phyloP scores from a whole-genome alignment of 92 coral and sea anemone species.

The Palythoa heliodiscus region DNA sequence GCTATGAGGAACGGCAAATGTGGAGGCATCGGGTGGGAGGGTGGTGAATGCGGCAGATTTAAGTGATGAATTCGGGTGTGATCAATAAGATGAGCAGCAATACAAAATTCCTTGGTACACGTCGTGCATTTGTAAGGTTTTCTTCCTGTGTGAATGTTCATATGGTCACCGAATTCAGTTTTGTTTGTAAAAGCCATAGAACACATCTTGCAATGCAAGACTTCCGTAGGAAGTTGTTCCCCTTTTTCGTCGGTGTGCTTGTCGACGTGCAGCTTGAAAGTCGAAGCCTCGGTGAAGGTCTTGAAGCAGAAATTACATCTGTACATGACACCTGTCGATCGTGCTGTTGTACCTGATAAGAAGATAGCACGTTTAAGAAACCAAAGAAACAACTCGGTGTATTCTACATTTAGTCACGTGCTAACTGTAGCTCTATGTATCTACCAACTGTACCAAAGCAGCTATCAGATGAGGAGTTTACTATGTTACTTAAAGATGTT shows the following conservation, averaged over 20 bases:
- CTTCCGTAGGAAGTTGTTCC: conserved; percentile 39
- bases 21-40: conserved; percentile 8
- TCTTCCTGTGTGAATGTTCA: conserved; percentile 80
- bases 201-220: conserved; percentile 84
- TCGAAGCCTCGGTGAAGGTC: conserved; percentile 74
- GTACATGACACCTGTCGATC: conserved; percentile 63
- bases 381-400: not conserved
- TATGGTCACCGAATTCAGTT: conserved; percentile 77
- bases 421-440: no score
- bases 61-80: conserved; percentile 74
- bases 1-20: conserved; percentile 35
- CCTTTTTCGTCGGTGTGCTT: conserved; percentile 63
- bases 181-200: conserved; percentile 66
- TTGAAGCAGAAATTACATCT: conserved; percentile 86
- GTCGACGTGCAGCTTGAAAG: conserved; percentile 66
- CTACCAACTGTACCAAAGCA: no score
- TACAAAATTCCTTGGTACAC: conserved; percentile 81
- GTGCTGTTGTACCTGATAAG: conserved; percentile 51
- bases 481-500: no score
- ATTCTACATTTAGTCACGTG: not conserved
- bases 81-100: conserved; percentile 78
- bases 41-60: conserved; percentile 16
- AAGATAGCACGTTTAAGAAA: not conserved
- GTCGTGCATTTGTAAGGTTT: conserved; percentile 83
- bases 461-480: no score